Base-by-base conservation (phyloP, 23 tunicate species). In the Corella eumyota region DNA sequence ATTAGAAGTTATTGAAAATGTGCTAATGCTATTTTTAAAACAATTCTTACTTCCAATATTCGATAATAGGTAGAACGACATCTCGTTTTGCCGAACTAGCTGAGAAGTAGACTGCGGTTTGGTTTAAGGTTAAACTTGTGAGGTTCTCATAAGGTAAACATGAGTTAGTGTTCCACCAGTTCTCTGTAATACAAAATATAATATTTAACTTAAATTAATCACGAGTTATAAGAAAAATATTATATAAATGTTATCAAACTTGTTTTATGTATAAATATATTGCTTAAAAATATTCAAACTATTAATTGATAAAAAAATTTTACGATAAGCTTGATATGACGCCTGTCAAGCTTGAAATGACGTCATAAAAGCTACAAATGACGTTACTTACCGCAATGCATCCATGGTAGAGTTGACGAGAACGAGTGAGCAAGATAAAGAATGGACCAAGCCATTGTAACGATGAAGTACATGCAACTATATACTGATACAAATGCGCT, bases 21-120 rank as follows among this genome's bases (percentile, higher is more conserved):
- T n/a, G n/a, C n/a, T n/a, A n/a, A n/a, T n/a, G n/a, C n/a, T n/a
- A n/a, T n/a, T n/a, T n/a, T n/a, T n/a, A n/a, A n/a, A n/a, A n/a
- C 9, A 11, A 22, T 25, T 23, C 77, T 25, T 66, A 81, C 91
- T 72, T 50, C 91, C 91, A 81, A 50, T 72, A 81, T 60, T 81
- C 91, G 5, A 35, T 65, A 26, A 74, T 66, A 3, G 91, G 91
- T 22, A 75, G 62, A 35, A 57, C 57, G 33, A 7, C 49, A 30
- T 60, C 58, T 1, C 34, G 22, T 28, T 73, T 58, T 27, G 23
- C 22, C 22, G 48, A 40, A 15, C 48, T 40, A 9, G 48, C 11
- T 26, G 9, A 9, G n/a, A n/a, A n/a, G n/a, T n/a, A n/a, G n/a
- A n/a, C n/a, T 50, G 25, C 27, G 17, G 56, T 54, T 54, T 24